Conservation (phyloP, 2,888 invertebrate genomes). For the Pristionchus arcanus region DNA sequence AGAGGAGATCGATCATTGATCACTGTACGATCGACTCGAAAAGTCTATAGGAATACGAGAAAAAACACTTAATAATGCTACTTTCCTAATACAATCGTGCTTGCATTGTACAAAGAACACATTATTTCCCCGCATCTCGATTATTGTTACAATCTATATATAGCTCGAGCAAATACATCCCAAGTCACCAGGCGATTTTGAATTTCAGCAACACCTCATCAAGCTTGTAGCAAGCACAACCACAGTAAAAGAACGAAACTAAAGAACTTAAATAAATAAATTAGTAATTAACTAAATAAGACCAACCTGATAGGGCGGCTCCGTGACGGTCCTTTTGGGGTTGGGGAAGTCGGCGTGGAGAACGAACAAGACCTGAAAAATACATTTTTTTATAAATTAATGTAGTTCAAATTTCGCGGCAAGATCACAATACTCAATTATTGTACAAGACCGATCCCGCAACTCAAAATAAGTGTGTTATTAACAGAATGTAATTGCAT, state of each 20-base stretch:
- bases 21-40: background rate
- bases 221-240: no score
- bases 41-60: background rate
- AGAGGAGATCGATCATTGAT: background rate
- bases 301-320: constrained; percentile 42
- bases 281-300: no score
- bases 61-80: background rate
- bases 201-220: no score
- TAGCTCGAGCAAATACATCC: background rate
- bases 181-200: background rate
- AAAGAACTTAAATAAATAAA: no score
- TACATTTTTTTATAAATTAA: background rate
- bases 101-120: no score
- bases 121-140: background rate
- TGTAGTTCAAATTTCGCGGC: no score
- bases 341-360: constrained; percentile 41
- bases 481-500: no score
- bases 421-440: no score
- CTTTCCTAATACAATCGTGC: no score
- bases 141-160: background rate
- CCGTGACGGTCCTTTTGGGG: background rate
- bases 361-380: constrained; percentile 21
- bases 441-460: no score
- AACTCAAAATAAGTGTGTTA: no score
- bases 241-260: no score